Evolutionary conservation across 2,113 vertebrate genomes (phyloP), one percentile per base, ranked within the genome.

Genomic region (Coracopsis vasa): DNA sequence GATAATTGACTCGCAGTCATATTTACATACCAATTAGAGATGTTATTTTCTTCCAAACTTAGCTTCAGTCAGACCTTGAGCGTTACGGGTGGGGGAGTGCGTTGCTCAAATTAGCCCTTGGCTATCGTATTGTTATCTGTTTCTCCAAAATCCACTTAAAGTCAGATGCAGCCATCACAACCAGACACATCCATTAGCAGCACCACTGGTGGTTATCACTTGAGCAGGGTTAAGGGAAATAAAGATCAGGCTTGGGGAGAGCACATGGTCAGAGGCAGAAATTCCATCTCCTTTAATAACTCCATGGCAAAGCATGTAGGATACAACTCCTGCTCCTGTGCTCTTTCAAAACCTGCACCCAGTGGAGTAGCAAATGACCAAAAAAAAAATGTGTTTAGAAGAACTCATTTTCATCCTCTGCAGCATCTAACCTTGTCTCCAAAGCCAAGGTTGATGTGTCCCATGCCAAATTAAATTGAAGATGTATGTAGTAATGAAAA

Each of bases 361-460:
- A 2, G 81, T 58, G 69, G 83, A 90, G 80, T 60, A 95, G 95
- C 50, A 95, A 95, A 94, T 29, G 50, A 16, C 72, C 48, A 83
- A 88, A 80, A 87, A 27, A 80, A 47, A 69, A 56, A 47, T 14
- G 45, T 75, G 75, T 91, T 96, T 28, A 69, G 88, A 95, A 87
- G 92, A 92, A 39, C 95, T 98, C 62, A 67, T 97, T 97, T 84
- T 77, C 82, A 92, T 95, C 96, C 97, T 97, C 94, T 86, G 92
- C 91, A 89, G 92, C 80, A 78, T 97, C 95, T 92, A 78, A 97
- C 97, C 98, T 98, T 98, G 91, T 90, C 94, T 97, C 94, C 80
- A 73, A 78, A 97, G 95, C 96, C 97, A 97, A 98, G 98, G 98
- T 97, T 97, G 98, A 86, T 92, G 95, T 1, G 77, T 96, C 97